phyloP scores from a whole-genome alignment of 2,113 vertebrate genomes.

The Dasypus novemcinctus region DNA sequence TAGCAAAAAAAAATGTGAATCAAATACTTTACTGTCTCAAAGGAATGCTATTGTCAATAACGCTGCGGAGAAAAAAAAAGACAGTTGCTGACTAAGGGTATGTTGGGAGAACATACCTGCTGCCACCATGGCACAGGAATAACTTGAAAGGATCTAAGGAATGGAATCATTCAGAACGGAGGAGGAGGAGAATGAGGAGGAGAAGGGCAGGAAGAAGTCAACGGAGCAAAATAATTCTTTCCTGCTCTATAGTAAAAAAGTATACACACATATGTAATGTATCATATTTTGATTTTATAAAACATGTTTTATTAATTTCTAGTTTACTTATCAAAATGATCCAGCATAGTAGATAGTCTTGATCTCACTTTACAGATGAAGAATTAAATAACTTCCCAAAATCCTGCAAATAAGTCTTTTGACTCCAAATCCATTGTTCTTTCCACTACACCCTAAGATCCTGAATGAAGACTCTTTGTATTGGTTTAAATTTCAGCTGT shows the following conservation, averaged over 20 bases:
- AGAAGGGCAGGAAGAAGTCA: not conserved
- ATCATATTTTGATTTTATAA: not conserved
- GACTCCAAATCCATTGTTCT: not conserved
- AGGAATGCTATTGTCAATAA: not conserved
- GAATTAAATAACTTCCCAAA: not conserved
- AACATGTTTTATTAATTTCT: not conserved
- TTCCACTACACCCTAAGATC: not conserved
- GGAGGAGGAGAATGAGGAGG: not conserved
- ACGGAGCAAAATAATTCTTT: not conserved
- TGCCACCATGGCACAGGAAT: no score
- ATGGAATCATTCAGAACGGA: not conserved
- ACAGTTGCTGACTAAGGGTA: not conserved
- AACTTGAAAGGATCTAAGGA: not conserved
- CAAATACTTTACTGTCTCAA: not conserved
- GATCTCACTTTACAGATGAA: not conserved
- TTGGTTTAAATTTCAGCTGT: not conserved
- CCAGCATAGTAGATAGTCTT: not conserved
- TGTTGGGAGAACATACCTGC: not conserved
- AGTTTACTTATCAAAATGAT: not conserved
- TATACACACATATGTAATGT: not conserved
- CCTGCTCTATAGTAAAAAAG: not conserved
- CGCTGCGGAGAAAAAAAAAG: not conserved
- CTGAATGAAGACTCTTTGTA: not conserved
- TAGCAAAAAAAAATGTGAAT: constrained; percentile 50
- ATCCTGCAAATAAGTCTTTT: not conserved